A percentile compares a stretch with the other conserved stretches of the same genome.
Conservation (phyloP, 2,888 invertebrate species). For the Leucoma salicis region DNA sequence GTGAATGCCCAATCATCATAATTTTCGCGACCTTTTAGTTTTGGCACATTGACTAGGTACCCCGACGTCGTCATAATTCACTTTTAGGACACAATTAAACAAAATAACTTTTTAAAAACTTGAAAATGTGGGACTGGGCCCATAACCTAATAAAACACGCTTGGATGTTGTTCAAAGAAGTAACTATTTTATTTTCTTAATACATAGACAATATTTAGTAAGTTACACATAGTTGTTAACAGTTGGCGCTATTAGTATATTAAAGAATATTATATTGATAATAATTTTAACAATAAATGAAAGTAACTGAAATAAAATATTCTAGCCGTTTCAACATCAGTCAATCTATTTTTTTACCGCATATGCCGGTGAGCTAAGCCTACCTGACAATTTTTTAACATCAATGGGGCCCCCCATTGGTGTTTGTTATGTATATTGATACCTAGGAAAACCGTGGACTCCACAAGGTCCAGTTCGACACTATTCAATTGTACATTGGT, state of each 20-base stretch:
- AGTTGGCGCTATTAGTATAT: neutral
- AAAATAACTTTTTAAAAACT: neutral
- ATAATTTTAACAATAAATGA: neutral
- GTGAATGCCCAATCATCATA: conserved; percentile 7
- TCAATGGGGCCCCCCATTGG: too few relatives aligned
- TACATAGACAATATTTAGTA: neutral
- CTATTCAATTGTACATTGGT: too few relatives aligned
- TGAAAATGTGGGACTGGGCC: neutral
- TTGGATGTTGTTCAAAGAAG: neutral
- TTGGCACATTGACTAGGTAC: neutral
- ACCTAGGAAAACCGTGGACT: too few relatives aligned
- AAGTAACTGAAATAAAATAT: too few relatives aligned
- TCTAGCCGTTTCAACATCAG: too few relatives aligned
- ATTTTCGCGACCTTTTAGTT: too few relatives aligned
- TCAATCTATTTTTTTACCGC: too few relatives aligned
- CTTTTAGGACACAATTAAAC: neutral
- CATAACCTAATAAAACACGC: neutral
- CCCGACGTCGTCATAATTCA: neutral
- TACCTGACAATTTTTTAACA: too few relatives aligned
- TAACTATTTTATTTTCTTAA: too few relatives aligned
- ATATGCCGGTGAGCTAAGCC: too few relatives aligned
- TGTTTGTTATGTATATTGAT: too few relatives aligned
- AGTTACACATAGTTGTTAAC: neutral
- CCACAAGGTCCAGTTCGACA: too few relatives aligned
- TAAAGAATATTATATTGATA: neutral